Percentiles rank a stretch among this genome's conserved stretches.
These are phyloP conservation scores for Ephydatia muelleri DNA, from an alignment of 37 sponge, comb jelly and placozoan species.

Conservation along the genomic window DNA sequence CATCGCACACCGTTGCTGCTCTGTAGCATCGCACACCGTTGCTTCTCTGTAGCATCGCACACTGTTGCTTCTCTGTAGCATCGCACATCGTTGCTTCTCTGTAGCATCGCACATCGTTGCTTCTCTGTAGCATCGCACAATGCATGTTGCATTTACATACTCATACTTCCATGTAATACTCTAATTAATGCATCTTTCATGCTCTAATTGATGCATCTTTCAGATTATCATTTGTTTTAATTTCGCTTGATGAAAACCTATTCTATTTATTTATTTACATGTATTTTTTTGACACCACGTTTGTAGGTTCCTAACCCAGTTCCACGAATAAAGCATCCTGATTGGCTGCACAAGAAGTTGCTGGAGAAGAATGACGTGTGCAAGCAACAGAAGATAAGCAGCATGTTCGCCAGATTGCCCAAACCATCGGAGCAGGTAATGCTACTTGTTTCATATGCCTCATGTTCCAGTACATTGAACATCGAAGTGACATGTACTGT, in stretches of 20 bases:
- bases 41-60: too few relatives aligned
- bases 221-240: too few relatives aligned
- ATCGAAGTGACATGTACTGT: neutral
- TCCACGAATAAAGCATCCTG: constrained; percentile 93
- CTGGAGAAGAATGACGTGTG: constrained; percentile 96
- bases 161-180: neutral
- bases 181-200: neutral
- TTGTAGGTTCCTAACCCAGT: constrained; percentile 94
- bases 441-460: neutral
- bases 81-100: too few relatives aligned
- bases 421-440: constrained; percentile 18
- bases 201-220: too few relatives aligned
- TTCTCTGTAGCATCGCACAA: too few relatives aligned
- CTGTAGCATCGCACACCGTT: too few relatives aligned
- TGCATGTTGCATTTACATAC: too few relatives aligned
- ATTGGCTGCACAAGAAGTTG: constrained; percentile 97
- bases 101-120: too few relatives aligned
- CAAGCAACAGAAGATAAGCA: constrained; percentile 89
- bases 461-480: neutral
- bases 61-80: too few relatives aligned
- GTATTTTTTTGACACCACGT: neutral
- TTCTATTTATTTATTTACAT: neutral
- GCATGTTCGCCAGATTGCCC: constrained; percentile 68
- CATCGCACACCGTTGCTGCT: too few relatives aligned
- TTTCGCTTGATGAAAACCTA: neutral